These are phyloP conservation scores for Passer montanus DNA, from an alignment of 2,113 vertebrate genomes.

Conservation along the genomic window DNA sequence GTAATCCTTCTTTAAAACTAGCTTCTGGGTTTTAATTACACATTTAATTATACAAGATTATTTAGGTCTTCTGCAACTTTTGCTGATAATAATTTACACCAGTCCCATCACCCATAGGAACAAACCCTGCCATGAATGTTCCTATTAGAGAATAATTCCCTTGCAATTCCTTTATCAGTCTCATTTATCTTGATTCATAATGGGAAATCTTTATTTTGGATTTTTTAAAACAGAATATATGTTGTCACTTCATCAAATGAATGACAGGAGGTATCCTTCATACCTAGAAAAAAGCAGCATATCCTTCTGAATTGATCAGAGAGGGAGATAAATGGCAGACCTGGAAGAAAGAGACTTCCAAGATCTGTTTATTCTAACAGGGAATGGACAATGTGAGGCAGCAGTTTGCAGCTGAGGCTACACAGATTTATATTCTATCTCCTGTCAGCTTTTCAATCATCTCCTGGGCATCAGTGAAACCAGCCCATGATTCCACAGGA, in stretches of 20 bases:
- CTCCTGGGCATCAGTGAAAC: not conserved
- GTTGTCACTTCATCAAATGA: not conserved
- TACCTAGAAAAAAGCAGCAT: not conserved
- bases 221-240: not conserved
- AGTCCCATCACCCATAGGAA: not conserved
- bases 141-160: not conserved
- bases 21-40: not conserved
- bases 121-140: not conserved
- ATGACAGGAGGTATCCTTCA: not conserved
- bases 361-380: not conserved
- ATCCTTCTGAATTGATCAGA: not conserved
- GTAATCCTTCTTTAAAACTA: not conserved
- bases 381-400: not conserved
- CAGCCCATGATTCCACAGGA: not conserved
- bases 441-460: constrained; percentile 33
- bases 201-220: not conserved
- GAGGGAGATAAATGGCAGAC: not conserved
- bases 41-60: not conserved
- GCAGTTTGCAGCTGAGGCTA: not conserved
- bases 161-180: not conserved
- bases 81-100: not conserved
- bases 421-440: not conserved
- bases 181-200: not conserved
- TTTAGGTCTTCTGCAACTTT: not conserved
- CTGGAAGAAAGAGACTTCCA: not conserved